Evolutionary conservation across 2,113 vertebrate genomes (phyloP).

Genomic region (Eulemur rufifrons): DNA sequence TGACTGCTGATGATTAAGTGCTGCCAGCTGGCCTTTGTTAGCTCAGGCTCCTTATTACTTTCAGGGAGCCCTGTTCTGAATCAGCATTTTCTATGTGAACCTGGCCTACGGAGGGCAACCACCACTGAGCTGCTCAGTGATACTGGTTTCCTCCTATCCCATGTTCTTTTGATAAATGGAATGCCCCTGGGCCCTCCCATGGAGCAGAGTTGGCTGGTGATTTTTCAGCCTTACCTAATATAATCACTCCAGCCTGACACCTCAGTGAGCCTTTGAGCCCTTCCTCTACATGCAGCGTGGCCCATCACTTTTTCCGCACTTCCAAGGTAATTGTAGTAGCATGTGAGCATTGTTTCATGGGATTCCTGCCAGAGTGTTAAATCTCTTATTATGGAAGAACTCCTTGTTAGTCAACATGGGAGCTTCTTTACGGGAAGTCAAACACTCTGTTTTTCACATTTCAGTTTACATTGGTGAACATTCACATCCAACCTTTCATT

Average conservation of each 20-base stretch:
- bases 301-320: neutral
- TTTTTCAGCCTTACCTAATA: neutral
- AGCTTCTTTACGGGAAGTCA: neutral
- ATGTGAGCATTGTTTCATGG: neutral
- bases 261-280: neutral
- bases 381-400: neutral
- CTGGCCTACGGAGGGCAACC: neutral
- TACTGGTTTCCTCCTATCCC: neutral
- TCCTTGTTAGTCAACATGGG: neutral
- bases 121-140: neutral
- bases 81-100: neutral
- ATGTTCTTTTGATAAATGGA: neutral
- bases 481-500: neutral
- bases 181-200: neutral
- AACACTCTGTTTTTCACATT: neutral
- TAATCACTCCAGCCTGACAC: neutral
- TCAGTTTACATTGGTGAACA: neutral
- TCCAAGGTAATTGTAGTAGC: neutral
- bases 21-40: neutral
- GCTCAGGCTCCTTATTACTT: neutral
- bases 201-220: neutral
- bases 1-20: constrained; percentile 43
- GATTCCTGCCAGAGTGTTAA: neutral
- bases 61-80: neutral
- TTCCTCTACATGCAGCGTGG: neutral